Conservation (phyloP, 35 echinoderm and acorn worm genomes). For the Nesometra sesokonis region DNA sequence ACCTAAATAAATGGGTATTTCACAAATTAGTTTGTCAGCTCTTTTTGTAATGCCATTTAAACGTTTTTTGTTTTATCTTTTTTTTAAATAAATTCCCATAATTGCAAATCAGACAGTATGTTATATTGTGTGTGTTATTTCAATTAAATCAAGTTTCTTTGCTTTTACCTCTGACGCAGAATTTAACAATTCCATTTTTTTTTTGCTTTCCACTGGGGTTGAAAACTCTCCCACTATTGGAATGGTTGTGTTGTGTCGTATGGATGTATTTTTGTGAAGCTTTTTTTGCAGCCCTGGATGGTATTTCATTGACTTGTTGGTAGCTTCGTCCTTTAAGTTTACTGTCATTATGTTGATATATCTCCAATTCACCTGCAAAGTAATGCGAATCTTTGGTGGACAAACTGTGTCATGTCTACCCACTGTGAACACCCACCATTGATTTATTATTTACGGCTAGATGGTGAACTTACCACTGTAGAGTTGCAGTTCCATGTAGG, state of each 20-base stretch:
- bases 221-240: background rate
- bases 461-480: too few relatives aligned
- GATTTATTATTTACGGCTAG: too few relatives aligned
- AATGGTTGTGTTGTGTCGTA: background rate
- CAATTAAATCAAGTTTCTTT: background rate
- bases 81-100: too few relatives aligned
- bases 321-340: background rate
- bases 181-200: background rate
- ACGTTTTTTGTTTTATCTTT: too few relatives aligned
- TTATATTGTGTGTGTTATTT: background rate
- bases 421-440: background rate
- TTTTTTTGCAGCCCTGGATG: background rate
- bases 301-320: background rate
- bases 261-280: background rate
- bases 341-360: background rate
- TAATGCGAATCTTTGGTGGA: background rate
- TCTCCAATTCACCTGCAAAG: background rate
- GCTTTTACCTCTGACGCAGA: background rate
- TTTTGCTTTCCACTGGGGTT: background rate
- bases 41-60: too few relatives aligned
- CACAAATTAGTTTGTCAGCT: too few relatives aligned
- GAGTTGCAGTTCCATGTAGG: too few relatives aligned
- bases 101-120: too few relatives aligned
- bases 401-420: too few relatives aligned
- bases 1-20: too few relatives aligned